A percentile compares a stretch with the other conserved stretches of the same genome.
These are phyloP conservation scores for Alethe castanea DNA, from an alignment of 2,113 vertebrate genomes.

Conservation along the genomic window DNA sequence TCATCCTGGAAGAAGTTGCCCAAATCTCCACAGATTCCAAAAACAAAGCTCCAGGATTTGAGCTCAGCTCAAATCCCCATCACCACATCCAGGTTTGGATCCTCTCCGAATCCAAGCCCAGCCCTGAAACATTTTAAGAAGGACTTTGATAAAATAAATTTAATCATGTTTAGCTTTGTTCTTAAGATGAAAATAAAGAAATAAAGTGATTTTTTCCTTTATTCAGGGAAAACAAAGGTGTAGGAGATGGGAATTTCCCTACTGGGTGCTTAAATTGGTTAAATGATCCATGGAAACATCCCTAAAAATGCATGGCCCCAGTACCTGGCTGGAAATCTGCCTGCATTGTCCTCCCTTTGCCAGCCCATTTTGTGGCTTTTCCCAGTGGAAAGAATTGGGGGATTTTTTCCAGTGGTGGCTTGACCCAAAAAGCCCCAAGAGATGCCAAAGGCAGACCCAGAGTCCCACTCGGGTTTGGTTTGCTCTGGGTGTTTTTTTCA, in stretches of 20 bases:
- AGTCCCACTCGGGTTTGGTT: constrained; percentile 12
- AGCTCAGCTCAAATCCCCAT: neutral
- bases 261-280: neutral
- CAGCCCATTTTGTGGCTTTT: neutral
- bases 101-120: neutral
- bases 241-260: neutral
- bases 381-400: neutral
- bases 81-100: neutral
- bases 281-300: neutral
- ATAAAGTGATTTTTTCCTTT: neutral
- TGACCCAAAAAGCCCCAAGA: neutral
- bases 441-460: neutral
- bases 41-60: neutral
- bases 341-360: neutral
- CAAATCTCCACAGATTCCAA: neutral
- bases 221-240: neutral
- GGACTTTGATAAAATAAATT: neutral
- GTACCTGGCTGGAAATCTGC: neutral
- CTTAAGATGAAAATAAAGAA: neutral
- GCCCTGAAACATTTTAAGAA: neutral
- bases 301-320: neutral
- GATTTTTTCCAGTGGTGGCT: neutral
- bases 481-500: neutral
- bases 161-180: neutral
- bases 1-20: neutral